These are phyloP conservation scores for Homalodisca vitripennis DNA, from an alignment of 1,140 invertebrate species.

Conservation along the genomic window DNA sequence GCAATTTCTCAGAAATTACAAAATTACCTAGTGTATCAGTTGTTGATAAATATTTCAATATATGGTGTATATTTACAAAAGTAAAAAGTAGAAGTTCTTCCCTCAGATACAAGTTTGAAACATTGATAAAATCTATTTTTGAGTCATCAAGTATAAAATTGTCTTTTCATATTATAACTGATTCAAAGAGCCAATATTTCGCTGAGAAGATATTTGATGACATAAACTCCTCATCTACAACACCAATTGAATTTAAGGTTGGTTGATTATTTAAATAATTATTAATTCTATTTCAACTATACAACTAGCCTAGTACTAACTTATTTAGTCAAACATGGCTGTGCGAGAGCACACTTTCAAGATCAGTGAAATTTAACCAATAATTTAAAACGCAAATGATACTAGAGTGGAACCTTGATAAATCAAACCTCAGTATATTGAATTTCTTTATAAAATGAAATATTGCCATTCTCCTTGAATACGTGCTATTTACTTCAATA, in stretches of 20 bases:
- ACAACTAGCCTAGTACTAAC: no score
- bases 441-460: no score
- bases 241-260: slow-evolving; percentile 50
- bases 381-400: no score
- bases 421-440: no score
- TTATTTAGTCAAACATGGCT: no score
- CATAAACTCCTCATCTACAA: slow-evolving; percentile 47
- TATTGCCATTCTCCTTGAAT: no score
- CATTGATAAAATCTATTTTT: slow-evolving; percentile 59
- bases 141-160: slow-evolving; percentile 53
- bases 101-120: slow-evolving; percentile 58
- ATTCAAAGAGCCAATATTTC: slow-evolving; percentile 60
- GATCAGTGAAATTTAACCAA: no score
- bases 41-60: slow-evolving; percentile 39
- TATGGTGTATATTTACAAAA: slow-evolving; percentile 60
- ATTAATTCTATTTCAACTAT: no score
- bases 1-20: not conserved
- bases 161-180: slow-evolving; percentile 66
- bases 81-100: slow-evolving; percentile 55
- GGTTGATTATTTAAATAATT: slow-evolving; percentile 45
- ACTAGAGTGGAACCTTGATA: no score
- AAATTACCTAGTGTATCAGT: not conserved
- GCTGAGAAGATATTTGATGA: slow-evolving; percentile 57
- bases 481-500: no score
- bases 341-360: no score